Conservation (phyloP, 1,140 invertebrate genomes). For the Drosophila saltans region DNA sequence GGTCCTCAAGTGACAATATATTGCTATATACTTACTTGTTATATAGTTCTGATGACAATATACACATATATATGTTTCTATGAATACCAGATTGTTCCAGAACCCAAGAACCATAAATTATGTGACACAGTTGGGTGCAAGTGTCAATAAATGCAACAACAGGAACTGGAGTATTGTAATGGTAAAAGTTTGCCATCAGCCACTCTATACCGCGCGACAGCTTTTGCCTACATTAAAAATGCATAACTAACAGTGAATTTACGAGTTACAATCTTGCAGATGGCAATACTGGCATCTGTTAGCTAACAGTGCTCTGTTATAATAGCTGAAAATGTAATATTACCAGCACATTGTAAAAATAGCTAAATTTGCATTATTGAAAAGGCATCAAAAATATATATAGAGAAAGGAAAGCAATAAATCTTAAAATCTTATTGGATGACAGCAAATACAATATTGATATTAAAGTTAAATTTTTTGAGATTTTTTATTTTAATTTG, state of each 20-base stretch:
- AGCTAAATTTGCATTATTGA: neutral
- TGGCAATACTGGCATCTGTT: neutral
- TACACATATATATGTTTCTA: neutral
- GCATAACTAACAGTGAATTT: slow-evolving; percentile 63
- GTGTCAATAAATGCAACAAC: slow-evolving; percentile 69
- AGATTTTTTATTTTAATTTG: no score
- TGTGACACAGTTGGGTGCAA: slow-evolving; percentile 54
- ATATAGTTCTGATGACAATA: slow-evolving; percentile 23
- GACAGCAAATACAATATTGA: no score
- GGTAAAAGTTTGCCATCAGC: slow-evolving; percentile 33
- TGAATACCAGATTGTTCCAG: slow-evolving; percentile 6
- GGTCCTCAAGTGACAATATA: slow-evolving; percentile 34
- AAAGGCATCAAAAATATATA: neutral
- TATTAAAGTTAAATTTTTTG: no score
- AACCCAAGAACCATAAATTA: slow-evolving; percentile 60
- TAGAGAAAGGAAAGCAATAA: neutral
- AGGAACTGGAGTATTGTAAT: slow-evolving; percentile 46
- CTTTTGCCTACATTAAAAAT: slow-evolving; percentile 52
- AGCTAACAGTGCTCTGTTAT: slow-evolving; percentile 24
- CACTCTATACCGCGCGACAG: neutral
- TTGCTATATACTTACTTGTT: neutral
- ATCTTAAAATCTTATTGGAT: neutral
- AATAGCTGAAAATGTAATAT: neutral
- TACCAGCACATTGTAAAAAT: neutral
- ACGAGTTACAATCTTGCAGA: slow-evolving; percentile 25